These are phyloP conservation scores for Dermochelys coriacea DNA, from an alignment of 2,797 vertebrate genomes.

Conservation along the genomic window DNA sequence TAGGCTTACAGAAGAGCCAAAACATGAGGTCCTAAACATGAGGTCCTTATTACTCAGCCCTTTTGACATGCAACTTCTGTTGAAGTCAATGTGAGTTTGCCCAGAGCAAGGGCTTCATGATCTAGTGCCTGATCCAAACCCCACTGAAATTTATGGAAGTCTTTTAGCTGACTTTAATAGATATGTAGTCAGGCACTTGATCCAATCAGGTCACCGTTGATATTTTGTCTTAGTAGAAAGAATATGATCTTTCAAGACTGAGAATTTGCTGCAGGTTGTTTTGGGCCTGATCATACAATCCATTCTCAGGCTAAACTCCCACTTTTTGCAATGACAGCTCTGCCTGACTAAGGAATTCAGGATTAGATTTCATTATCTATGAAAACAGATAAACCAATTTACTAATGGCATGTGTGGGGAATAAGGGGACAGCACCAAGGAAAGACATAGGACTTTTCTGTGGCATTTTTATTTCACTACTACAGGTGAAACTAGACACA, in stretches of 20 bases:
- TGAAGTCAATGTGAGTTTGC: background rate
- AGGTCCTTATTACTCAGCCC: background rate
- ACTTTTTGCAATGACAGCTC: background rate
- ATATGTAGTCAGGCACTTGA: background rate
- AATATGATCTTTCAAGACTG: background rate
- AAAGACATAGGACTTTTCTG: background rate
- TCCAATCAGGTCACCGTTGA: background rate
- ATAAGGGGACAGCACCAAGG: background rate
- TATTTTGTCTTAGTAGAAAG: background rate
- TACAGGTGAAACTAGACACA: background rate
- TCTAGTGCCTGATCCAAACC: background rate
- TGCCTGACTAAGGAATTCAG: background rate
- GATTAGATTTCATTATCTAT: constrained; percentile 15
- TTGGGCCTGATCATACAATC: background rate
- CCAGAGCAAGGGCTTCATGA: background rate
- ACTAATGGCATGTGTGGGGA: background rate
- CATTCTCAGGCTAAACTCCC: background rate
- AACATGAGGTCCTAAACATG: background rate
- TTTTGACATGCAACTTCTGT: background rate
- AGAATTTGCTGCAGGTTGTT: background rate
- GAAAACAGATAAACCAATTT: background rate
- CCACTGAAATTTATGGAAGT: background rate
- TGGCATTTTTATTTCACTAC: constrained; percentile 3
- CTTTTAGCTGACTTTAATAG: background rate
- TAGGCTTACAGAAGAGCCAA: background rate